Evolutionary conservation across 2,113 vertebrate genomes (phyloP).

Genomic region (Nothoprocta pentlandii): DNA sequence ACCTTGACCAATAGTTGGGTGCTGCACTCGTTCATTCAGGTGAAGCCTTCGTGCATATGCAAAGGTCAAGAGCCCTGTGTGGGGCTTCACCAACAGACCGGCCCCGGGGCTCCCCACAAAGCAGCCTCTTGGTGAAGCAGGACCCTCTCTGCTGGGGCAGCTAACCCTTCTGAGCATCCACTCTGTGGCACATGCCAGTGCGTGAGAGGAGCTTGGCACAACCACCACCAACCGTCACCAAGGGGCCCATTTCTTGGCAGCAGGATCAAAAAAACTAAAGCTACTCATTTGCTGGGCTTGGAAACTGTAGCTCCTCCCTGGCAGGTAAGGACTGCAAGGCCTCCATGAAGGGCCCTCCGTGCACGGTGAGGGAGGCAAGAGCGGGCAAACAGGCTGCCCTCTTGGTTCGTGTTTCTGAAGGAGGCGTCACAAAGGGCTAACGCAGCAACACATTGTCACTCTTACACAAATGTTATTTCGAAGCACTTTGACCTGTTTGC

Average conservation of each 20-base stretch:
- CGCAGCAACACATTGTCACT: background rate
- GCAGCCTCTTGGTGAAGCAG: background rate
- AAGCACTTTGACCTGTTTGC: background rate
- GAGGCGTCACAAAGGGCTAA: background rate
- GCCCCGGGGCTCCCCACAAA: background rate
- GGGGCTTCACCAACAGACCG: background rate
- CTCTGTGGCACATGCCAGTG: background rate
- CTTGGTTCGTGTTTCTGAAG: slow-evolving; percentile 9
- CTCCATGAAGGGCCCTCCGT: background rate
- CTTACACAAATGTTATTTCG: background rate
- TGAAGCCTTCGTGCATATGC: background rate
- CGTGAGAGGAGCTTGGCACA: background rate
- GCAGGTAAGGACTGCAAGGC: slow-evolving; percentile 2
- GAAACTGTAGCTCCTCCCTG: background rate
- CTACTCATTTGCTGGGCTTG: background rate
- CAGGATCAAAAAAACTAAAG: slow-evolving; percentile 3
- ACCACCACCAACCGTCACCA: background rate
- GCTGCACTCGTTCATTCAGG: background rate
- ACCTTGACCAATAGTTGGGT: background rate
- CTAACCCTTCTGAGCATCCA: background rate
- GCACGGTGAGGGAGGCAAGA: background rate
- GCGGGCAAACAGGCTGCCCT: background rate
- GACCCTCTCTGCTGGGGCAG: background rate
- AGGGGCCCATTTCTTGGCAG: accelerated
- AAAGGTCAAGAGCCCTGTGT: background rate